Conservation (phyloP, 1,140 invertebrate genomes). For the Planococcus citri region DNA sequence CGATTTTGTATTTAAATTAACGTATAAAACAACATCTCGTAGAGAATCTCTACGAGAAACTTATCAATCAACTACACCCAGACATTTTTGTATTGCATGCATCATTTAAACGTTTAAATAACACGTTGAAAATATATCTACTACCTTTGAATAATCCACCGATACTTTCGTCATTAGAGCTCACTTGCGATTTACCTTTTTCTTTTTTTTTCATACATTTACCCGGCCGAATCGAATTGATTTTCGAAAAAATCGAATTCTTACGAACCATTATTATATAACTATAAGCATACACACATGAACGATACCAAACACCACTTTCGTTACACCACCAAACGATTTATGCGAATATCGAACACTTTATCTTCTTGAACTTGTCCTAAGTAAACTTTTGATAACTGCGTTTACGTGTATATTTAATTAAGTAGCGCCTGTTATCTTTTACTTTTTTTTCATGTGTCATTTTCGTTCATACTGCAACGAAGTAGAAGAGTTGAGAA, state of each 20-base stretch:
- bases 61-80: too few species aligned
- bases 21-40: too few species aligned
- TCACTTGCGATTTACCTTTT: background rate
- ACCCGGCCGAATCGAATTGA: background rate
- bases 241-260: background rate
- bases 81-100: too few species aligned
- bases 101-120: too few species aligned
- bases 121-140: too few species aligned
- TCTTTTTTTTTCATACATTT: background rate
- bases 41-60: too few species aligned
- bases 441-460: background rate
- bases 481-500: too few species aligned
- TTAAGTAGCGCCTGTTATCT: background rate
- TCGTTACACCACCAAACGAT: background rate
- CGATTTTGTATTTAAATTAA: too few species aligned
- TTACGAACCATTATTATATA: too few species aligned
- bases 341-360: background rate
- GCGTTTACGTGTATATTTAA: background rate
- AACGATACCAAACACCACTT: background rate
- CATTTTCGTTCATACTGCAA: background rate
- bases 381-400: background rate
- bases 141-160: background rate
- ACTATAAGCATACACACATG: too few species aligned
- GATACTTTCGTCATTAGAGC: background rate
- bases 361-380: conserved; percentile 6